Evolutionary conservation across 92 coral and sea anemone genomes (phyloP).

Genomic region (Blastomussa wellsi): DNA sequence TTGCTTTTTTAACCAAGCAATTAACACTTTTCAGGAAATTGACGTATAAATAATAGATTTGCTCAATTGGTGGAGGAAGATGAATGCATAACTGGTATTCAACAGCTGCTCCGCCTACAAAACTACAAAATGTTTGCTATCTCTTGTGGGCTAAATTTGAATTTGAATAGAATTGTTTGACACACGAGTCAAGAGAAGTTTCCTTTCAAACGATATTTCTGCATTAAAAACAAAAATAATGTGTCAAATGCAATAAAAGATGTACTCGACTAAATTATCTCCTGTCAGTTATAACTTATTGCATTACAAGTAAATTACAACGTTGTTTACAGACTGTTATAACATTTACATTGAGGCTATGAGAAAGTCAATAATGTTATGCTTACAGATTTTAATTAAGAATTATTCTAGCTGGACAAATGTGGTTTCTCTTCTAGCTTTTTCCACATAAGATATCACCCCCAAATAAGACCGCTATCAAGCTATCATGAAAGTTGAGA

Average conservation of each 20-base stretch:
- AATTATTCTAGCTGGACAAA: background rate
- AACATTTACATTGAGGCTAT: background rate
- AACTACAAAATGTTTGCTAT: background rate
- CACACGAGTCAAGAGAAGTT: background rate
- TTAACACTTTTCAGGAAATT: background rate
- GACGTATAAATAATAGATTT: background rate
- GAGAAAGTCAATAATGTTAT: background rate
- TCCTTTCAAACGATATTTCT: background rate
- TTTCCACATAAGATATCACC: background rate
- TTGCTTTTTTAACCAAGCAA: background rate
- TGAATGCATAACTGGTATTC: background rate
- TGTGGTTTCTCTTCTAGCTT: no score
- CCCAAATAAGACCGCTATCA: background rate
- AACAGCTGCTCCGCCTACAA: background rate
- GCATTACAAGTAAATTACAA: background rate
- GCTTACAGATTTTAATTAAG: background rate
- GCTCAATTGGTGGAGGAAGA: background rate
- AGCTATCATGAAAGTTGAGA: background rate
- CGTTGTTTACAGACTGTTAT: background rate
- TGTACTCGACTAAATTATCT: background rate
- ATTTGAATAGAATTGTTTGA: background rate
- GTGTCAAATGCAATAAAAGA: background rate
- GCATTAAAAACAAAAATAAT: background rate
- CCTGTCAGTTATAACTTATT: slow-evolving; percentile 4
- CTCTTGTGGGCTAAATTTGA: background rate